Evolutionary conservation across 2,113 vertebrate species (phyloP), one percentile per base, ranked within the genome.

Genomic region (Ivindomyrus marchei): DNA sequence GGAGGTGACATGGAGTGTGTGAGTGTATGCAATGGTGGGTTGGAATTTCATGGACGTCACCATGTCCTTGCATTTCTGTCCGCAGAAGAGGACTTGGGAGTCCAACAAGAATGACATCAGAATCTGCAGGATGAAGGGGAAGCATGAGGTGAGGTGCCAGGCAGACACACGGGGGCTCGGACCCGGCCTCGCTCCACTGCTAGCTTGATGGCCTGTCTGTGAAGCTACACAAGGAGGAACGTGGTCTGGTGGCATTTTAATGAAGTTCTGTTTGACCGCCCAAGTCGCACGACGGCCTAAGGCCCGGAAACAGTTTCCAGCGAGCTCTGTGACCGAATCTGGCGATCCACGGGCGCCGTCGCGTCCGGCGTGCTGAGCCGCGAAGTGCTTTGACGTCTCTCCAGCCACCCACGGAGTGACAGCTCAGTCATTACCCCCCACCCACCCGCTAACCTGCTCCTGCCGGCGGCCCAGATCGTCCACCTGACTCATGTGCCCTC

Each of bases 111-210:
- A 97, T 1, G 98, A 99, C 95, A 98, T 99, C 94, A 95, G 97
- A 92, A 97, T 98, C 94, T 99, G 98, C 93, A 94, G 97, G 80
- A 99, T 99, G 98, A 99, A 98, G 94, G 98, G 98, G 90, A 99
- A 99, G 70, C 97, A 97, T 17, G 97, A 98, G 97, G 98, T 99
- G 92, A 87, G 91, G 90, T 3, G 8, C n/a, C 1, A 13, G 49
- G 17, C 15, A 31, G 49, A 15, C 3, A 17, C 21, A 8, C 13
- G 7, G 21, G 47, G n/a, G 15, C 13, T 42, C 13, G 6, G 0
- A 4, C 36, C 31, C 11, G 74, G 36, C 74, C 74, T 42, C 2
- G 31, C 36, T 8, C 17, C 36, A 1, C 74, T 8, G 27, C 49
- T 19, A 36, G 50, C 52, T 8, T 4, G n/a, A 53, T 4, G 15